Percentiles rank a stretch among this genome's conserved stretches.
These are phyloP conservation scores for Clanis bilineata DNA, from an alignment of 2,888 invertebrate genomes.

Conservation along the genomic window DNA sequence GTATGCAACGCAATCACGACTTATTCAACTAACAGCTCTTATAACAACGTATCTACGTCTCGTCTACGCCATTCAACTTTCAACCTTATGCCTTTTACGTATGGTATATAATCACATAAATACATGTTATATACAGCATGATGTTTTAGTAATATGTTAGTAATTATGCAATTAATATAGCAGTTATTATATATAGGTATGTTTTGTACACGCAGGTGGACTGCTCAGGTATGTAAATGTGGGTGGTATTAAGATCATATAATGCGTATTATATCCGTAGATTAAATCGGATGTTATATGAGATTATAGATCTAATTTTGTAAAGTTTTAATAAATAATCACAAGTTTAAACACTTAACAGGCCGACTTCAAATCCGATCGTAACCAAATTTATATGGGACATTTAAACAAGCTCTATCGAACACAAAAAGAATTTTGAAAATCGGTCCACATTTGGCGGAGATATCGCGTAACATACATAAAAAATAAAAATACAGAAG, in stretches of 20 bases:
- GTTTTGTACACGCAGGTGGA: constrained; percentile 26
- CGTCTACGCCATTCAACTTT: constrained; percentile 23
- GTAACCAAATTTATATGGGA: too few species aligned
- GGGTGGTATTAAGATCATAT: not conserved
- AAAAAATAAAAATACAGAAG: too few species aligned
- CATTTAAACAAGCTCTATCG: too few species aligned
- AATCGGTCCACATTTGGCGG: too few species aligned
- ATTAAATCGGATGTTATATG: not conserved
- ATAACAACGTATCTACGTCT: constrained; percentile 21
- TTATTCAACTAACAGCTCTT: constrained; percentile 26
- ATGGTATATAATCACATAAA: not conserved
- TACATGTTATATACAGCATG: constrained; percentile 30
- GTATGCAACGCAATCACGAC: constrained; percentile 73
- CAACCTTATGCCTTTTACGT: not conserved
- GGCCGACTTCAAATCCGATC: too few species aligned
- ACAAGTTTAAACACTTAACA: too few species aligned
- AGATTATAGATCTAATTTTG: too few species aligned
- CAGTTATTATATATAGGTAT: constrained; percentile 20
- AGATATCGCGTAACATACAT: too few species aligned
- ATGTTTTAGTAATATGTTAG: constrained; percentile 40
- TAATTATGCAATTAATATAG: constrained; percentile 44
- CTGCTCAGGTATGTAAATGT: constrained; percentile 7
- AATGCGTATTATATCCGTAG: not conserved
- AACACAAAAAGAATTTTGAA: too few species aligned
- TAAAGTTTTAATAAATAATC: too few species aligned